Evolutionary conservation across 2,888 invertebrate species (phyloP).

Genomic region (Athalia cordata): DNA sequence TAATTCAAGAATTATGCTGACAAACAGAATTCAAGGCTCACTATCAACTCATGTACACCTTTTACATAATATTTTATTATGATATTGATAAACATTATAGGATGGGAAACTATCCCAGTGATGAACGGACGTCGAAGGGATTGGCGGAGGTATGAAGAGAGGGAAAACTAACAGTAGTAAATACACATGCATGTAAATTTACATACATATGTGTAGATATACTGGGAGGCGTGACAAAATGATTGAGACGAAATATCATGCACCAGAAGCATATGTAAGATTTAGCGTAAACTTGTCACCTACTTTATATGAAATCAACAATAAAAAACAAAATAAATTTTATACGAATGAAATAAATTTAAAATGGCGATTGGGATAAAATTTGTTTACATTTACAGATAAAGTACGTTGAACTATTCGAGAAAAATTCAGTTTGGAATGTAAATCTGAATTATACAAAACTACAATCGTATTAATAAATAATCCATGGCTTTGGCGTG

Average conservation of each 20-base stretch:
- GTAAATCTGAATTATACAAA: background rate
- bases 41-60: slow-evolving; percentile 19
- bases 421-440: slow-evolving; percentile 1
- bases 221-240: no score
- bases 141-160: background rate
- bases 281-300: background rate
- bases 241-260: background rate
- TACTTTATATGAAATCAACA: slow-evolving; percentile 4
- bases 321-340: slow-evolving; percentile 9
- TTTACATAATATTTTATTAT: slow-evolving; percentile 31
- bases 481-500: background rate
- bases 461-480: background rate
- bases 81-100: slow-evolving; percentile 30
- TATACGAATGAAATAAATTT: slow-evolving; percentile 25
- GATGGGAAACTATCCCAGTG: background rate
- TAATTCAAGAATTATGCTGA: slow-evolving; percentile 2
- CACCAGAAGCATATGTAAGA: background rate
- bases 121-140: background rate
- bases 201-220: background rate
- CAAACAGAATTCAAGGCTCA: slow-evolving; percentile 36
- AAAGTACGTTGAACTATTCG: slow-evolving; percentile 31
- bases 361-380: slow-evolving; percentile 26
- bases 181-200: background rate
- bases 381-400: slow-evolving; percentile 33
- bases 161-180: background rate